Conservation (phyloP, 1,140 invertebrate species). For the Cydia pomonella region DNA sequence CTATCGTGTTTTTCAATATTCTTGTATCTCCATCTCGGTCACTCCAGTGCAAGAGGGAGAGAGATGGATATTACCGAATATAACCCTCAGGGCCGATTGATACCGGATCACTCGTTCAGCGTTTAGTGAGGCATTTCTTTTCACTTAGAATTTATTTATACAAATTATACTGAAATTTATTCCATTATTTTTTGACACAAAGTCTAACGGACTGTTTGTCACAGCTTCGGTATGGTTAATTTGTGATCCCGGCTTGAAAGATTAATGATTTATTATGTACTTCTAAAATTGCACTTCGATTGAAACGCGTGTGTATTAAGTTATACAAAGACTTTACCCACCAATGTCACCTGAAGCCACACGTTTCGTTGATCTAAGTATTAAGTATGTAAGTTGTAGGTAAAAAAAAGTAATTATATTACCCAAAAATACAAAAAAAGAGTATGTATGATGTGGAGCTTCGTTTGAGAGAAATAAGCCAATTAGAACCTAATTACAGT, state of each 20-base stretch:
- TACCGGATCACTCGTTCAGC: slow-evolving; percentile 14
- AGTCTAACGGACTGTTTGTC: slow-evolving; percentile 27
- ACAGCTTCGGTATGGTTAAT: slow-evolving; percentile 7
- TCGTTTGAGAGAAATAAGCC: slow-evolving; percentile 64
- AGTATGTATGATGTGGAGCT: slow-evolving; percentile 66
- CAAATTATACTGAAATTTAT: slow-evolving; percentile 14
- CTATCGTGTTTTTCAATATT: background rate
- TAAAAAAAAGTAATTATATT: slow-evolving; percentile 62
- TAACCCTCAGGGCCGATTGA: background rate
- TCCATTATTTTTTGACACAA: slow-evolving; percentile 15
- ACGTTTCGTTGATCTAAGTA: slow-evolving; percentile 77
- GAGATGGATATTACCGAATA: background rate
- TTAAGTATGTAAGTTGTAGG: slow-evolving; percentile 77
- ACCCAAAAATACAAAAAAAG: slow-evolving; percentile 60
- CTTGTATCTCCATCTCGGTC: background rate
- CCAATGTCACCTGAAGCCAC: slow-evolving; percentile 75
- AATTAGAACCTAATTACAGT: slow-evolving; percentile 31
- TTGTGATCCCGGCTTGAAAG: slow-evolving; percentile 20
- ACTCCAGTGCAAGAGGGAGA: background rate
- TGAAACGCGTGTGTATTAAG: slow-evolving; percentile 62
- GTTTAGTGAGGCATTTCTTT: slow-evolving; percentile 30
- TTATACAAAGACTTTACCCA: slow-evolving; percentile 73
- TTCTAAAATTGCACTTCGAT: slow-evolving; percentile 56
- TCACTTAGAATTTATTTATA: slow-evolving; percentile 25
- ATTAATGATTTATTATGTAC: slow-evolving; percentile 45